Conservation (phyloP, 2,888 invertebrate species). For the Loripinus fragilis region DNA sequence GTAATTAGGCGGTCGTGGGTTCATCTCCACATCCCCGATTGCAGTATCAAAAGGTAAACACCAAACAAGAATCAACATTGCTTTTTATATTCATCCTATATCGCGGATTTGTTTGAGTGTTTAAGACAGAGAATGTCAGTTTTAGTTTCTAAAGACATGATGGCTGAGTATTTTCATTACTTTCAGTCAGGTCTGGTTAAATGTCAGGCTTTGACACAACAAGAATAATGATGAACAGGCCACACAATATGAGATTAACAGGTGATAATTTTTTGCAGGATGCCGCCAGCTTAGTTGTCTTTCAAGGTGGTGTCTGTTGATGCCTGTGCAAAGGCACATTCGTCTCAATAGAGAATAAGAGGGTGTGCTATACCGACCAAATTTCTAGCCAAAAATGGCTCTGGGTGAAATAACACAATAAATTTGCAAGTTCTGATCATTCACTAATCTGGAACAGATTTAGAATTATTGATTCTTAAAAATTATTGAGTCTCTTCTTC, state of each 20-base stretch:
- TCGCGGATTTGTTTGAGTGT: background rate
- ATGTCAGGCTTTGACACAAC: background rate
- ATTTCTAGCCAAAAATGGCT: too few species aligned
- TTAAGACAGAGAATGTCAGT: background rate
- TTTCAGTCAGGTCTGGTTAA: background rate
- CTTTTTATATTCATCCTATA: conserved; percentile 6
- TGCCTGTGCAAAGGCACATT: background rate
- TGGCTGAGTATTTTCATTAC: background rate
- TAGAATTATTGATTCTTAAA: too few species aligned
- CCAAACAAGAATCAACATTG: background rate
- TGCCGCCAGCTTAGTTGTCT: background rate
- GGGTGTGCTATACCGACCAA: too few species aligned
- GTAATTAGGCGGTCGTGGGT: background rate
- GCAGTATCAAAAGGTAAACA: conserved; percentile 3
- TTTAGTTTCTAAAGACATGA: background rate
- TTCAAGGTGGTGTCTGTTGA: background rate
- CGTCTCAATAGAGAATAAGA: too few species aligned
- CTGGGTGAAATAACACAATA: too few species aligned
- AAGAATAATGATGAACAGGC: background rate
- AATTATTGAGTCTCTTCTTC: too few species aligned
- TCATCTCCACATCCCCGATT: conserved; percentile 3
- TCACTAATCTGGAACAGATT: too few species aligned
- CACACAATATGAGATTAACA: background rate
- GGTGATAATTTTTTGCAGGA: background rate
- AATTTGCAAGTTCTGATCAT: too few species aligned